Evolutionary conservation across 2,797 vertebrate genomes (phyloP).

Genomic region (Hoplostethus mediterraneus): DNA sequence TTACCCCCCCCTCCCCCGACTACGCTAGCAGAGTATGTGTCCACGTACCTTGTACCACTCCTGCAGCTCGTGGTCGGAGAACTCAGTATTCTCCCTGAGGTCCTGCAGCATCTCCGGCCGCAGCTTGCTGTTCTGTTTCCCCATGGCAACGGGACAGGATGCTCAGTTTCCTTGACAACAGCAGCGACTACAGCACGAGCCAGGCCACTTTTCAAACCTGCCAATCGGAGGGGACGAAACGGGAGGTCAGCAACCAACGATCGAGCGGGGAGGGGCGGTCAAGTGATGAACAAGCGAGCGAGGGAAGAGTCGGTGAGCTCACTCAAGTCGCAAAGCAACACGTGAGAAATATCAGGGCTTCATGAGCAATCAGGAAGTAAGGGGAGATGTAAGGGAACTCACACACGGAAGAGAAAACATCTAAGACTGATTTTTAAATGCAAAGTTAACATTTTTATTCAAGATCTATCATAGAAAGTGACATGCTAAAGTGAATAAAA

Average conservation of each 20-base stretch:
- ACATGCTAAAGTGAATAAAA: too few relatives aligned
- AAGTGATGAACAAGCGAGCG: constrained; percentile 23
- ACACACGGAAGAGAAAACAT: too few relatives aligned
- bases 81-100: constrained; percentile 89
- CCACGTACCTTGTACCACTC: constrained; percentile 88
- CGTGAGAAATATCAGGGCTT: not conserved
- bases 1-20: too few relatives aligned
- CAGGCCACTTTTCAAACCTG: constrained; percentile 80
- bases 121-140: constrained; percentile 91
- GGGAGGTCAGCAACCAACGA: constrained; percentile 46
- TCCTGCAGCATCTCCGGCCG: constrained; percentile 89
- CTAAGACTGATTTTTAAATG: too few relatives aligned
- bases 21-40: not conserved
- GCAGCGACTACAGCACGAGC: constrained; percentile 56
- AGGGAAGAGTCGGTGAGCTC: constrained; percentile 3
- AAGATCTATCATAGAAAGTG: too few relatives aligned
- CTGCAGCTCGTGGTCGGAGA: constrained; percentile 89
- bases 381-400: not conserved
- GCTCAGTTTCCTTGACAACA: constrained; percentile 66
- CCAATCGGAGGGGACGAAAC: constrained; percentile 55
- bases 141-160: constrained; percentile 81
- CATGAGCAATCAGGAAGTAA: not conserved
- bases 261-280: constrained; percentile 4
- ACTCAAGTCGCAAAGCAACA: not conserved
- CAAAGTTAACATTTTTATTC: too few relatives aligned